Evolutionary conservation across 23 tunicate genomes (phyloP).

Genomic region (Styela plicata): DNA sequence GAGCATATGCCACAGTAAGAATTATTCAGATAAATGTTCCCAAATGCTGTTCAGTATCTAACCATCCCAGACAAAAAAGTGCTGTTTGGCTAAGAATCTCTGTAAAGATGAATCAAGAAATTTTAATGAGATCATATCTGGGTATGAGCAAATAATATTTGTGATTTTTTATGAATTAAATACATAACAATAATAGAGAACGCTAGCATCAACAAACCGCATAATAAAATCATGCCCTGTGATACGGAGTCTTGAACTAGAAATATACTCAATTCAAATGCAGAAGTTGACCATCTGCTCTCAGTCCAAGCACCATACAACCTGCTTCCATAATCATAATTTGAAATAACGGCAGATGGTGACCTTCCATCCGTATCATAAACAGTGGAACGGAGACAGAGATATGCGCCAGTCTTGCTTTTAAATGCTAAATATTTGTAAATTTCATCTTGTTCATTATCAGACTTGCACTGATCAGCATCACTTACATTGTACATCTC

Average conservation of each 20-base stretch:
- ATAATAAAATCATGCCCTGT: constrained; percentile 59
- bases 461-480: constrained; percentile 5
- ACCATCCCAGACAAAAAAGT: no score
- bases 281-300: constrained; percentile 59
- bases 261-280: constrained; percentile 54
- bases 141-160: constrained; percentile 2
- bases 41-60: no score
- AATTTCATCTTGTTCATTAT: constrained; percentile 2
- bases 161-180: constrained; percentile 5
- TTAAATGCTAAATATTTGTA: constrained; percentile 14
- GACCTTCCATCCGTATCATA: constrained; percentile 17
- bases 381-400: background rate
- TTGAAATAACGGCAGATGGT: constrained; percentile 2
- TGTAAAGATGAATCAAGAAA: no score
- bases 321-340: constrained; percentile 12
- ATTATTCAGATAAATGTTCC: no score
- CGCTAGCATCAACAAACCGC: constrained; percentile 43
- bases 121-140: background rate
- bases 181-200: background rate
- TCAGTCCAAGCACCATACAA: constrained; percentile 70
- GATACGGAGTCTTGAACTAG: constrained; percentile 40
- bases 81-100: no score
- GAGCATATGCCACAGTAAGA: no score
- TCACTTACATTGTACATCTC: background rate
- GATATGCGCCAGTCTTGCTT: background rate